Evolutionary conservation across 2,797 vertebrate genomes (phyloP).

Genomic region (Limosa lapponica): DNA sequence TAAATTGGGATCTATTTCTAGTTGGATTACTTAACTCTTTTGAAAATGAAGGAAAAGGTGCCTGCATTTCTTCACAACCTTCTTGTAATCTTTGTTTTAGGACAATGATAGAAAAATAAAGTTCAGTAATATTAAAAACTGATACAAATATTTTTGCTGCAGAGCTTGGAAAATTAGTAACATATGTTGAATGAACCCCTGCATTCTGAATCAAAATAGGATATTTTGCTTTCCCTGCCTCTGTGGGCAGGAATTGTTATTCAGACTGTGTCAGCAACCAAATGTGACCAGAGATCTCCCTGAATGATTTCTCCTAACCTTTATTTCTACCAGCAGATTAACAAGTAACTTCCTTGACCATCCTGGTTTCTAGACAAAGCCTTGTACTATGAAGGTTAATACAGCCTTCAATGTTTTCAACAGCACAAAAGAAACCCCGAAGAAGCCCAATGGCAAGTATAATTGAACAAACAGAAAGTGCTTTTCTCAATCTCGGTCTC

Average conservation of each 20-base stretch:
- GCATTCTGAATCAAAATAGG: neutral
- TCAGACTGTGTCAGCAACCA: neutral
- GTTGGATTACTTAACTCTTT: neutral
- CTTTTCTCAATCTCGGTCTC: neutral
- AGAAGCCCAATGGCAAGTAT: neutral
- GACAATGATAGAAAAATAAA: neutral
- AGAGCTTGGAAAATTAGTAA: neutral
- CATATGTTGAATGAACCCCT: neutral
- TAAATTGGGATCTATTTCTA: neutral
- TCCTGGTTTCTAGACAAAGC: neutral
- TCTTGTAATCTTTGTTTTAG: neutral
- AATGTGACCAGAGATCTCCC: neutral
- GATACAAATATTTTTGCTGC: neutral
- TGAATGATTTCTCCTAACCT: neutral
- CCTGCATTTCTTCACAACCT: neutral
- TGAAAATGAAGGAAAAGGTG: neutral
- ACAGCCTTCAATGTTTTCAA: neutral
- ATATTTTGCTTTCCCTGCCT: neutral
- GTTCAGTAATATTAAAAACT: neutral
- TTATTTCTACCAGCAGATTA: neutral
- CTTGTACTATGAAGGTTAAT: neutral
- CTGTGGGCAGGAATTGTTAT: neutral
- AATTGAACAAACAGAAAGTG: constrained; percentile 53
- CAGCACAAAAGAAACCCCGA: constrained; percentile 16
- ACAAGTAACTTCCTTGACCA: neutral